Evolutionary conservation across 92 coral and sea anemone species (phyloP).

Genomic region (Zoanthus sansibaricus): DNA sequence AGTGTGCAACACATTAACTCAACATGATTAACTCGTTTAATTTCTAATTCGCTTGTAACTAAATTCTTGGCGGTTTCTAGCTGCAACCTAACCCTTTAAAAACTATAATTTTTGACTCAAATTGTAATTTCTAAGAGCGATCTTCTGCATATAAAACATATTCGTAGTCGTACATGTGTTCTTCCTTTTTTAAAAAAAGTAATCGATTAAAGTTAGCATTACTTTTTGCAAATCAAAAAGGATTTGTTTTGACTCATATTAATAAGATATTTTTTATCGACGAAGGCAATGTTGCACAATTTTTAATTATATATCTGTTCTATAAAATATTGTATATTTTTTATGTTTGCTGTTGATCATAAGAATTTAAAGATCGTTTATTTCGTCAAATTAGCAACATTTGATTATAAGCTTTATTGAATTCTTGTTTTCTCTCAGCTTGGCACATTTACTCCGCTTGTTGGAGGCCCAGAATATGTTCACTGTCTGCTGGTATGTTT

Average conservation of each 20-base stretch:
- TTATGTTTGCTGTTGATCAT: not conserved
- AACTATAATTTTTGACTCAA: not conserved
- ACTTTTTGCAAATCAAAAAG: not conserved
- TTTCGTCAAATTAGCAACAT: not conserved
- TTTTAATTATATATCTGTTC: not conserved
- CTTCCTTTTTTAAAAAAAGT: no score
- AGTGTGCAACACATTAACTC: not conserved
- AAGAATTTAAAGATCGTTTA: not conserved
- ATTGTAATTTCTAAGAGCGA: not conserved
- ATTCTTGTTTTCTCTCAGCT: constrained; percentile 66
- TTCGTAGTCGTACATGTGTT: no score
- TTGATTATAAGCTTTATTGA: not conserved
- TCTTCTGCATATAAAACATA: no score
- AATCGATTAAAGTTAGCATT: not conserved
- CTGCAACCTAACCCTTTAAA: not conserved
- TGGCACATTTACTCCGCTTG: constrained; percentile 93
- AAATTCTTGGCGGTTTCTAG: not conserved
- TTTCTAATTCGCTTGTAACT: not conserved
- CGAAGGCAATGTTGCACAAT: not conserved
- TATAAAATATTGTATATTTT: not conserved
- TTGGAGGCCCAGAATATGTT: constrained; percentile 97
- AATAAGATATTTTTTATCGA: not conserved
- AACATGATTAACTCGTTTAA: not conserved
- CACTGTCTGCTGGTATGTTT: constrained; percentile 93
- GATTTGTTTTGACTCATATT: not conserved